Base-by-base conservation (phyloP, 2,888 invertebrate species). In the Cataglyphis albicans region DNA sequence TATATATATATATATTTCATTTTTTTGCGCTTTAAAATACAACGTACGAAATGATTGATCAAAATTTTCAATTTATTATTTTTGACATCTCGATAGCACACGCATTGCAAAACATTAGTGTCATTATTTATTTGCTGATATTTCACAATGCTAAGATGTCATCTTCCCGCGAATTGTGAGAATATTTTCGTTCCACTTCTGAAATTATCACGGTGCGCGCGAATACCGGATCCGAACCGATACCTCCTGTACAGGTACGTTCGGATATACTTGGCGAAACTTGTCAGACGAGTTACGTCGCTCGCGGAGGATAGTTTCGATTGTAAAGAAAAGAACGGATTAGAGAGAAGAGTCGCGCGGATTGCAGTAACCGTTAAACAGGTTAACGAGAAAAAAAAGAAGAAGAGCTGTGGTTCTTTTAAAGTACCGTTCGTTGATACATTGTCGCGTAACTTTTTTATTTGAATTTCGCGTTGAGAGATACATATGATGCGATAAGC, bases 251-350 rank as follows among this genome's bases (percentile, higher is more conserved):
- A 44, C 15, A 61, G 21, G 44, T 44, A 21, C 61, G 21, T 15
- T 35, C 44, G 32, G 32, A 32, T 29, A 21, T 32, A 44, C 61
- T 15, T 9, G 25, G 25, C 65, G 25, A 65, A 65, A 65, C 65
- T 41, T 21, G 65, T 65, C 65, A 15, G 65, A 48, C n/a, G 15
- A 48, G 44, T 48, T 48, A n/a, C 15, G 21, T n/a, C 18, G 25
- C 35, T 75, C 21, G 18, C 29, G 9, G 21, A 52, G 35, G 21
- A 75, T 35, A 48, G 21, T 63, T 63, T 0, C 44, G 10, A 75
- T 75, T 52, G 48, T 35, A 48, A 57, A 57, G 18, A 57, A 75
- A 75, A 63, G 10, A 75, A 52, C 18, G 32, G 5, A 75, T 75
- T 75, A 75, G 63, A 75, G 63, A 75, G 35, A 75, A 63, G 48